Evolutionary conservation across 2,888 invertebrate species (phyloP), one percentile per base, ranked within the genome.

Genomic region (Norana najaformis): DNA sequence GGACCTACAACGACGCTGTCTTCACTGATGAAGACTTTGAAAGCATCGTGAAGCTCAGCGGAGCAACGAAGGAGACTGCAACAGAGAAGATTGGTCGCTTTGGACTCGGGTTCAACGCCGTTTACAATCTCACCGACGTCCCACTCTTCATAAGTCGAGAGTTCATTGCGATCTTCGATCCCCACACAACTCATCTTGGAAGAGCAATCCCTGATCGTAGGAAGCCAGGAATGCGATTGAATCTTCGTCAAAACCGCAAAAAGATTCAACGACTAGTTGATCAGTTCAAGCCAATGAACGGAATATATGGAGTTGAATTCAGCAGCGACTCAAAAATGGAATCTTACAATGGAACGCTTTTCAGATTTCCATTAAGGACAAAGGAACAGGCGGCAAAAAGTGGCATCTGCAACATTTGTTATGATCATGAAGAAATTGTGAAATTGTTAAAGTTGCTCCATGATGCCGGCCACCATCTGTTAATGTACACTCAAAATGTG

Each of bases 101-200:
- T 92, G 94, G 94, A 16, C 92, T 94, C 6, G 94, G 94, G 2
- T 94, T 94, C 92, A 94, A 94, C 90, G 92, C 94, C 13, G 94
- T 94, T 16, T 94, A 94, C 91, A 94, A 94, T 90, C 83, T 94
- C 20, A 94, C 94, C 23, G 94, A 94, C 92, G 93, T 94, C 8
- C 94, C 94, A 18, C 93, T 93, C 88, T 93, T 94, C 82, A 89
- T 94, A 14, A 93, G 93, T 83, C 91, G 93, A 11, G 88, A 93
- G 47, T 92, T 91, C 41, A 90, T 94, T 37, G 93, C 93, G 23
- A 93, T 94, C 20, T 93, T 94, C 91, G 94, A 94, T 91, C 94
- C 94, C 1, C 93, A 94, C 90, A 91, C 90, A 36, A 93, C 90
- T 30, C 92, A 93, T 91, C 91, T 94, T 6, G 93, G 92, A 20